Base-by-base conservation (phyloP, 2,113 vertebrate genomes). In the Circaetus gallicus region DNA sequence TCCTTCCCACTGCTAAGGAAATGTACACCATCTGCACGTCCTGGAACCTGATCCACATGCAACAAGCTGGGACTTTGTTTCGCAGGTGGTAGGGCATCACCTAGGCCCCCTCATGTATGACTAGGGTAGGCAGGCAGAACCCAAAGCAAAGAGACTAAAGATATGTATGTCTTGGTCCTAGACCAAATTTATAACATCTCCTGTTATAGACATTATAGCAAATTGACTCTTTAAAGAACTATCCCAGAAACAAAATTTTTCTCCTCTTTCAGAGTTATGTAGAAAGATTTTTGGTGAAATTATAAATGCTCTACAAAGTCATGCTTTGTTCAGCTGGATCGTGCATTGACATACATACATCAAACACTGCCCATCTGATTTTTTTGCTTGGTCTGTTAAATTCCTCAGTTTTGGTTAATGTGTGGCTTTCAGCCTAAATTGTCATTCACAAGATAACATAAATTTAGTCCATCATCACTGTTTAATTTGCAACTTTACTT, bases 11-110 rank as follows among this genome's bases (percentile, higher is more conserved):
- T 45, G 12, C 34, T 55, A 66, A 72, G 9, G 24, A 77, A 80
- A 86, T 1, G 3, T 25, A 26, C 16, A 34, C 2, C 0, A 0
- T 25, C n/a, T 45, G 6, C 18, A 45, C 31, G 13, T 52, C 5
- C 11, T 83, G 28, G n/a, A 91, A 69, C 4, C 4, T 70, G 22
- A 56, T 73, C 21, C 7, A 31, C 11, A 18, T 26, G 42, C 16
- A 66, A 50, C 6, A 58, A 56, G 7, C 7, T 65, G 34, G 11
- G 22, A 45, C n/a, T 16, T 47, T 25, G 9, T 62, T 86, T 72
- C 52, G 32, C 19, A 69, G 26, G 9, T 40, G 9, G 2, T 29
- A 40, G 7, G 21, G 12, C 19, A 86, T 24, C 14, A 38, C 13
- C 9, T n/a, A 36, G 25, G 21, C 6, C 15, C 49, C 10, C 22